Base-by-base conservation (phyloP, 1,140 invertebrate genomes). In the Drosophila littoralis region DNA sequence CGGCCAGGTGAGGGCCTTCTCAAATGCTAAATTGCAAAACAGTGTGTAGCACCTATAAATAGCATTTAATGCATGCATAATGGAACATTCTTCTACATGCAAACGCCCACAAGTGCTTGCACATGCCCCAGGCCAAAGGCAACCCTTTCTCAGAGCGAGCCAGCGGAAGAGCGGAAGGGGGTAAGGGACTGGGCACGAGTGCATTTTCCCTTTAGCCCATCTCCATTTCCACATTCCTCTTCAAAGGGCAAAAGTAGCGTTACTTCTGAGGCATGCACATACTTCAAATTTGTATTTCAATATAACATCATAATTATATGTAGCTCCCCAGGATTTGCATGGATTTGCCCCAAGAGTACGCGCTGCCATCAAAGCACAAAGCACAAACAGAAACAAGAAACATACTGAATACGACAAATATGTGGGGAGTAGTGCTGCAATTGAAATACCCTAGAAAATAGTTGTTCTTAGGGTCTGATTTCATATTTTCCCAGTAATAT, bases 61-160 rank as follows among this genome's bases (percentile, higher is more conserved):
- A 74, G 57, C 13, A 48, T 22, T 68, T 74, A 74, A 74, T 74
- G 15, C 38, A 69, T 69, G 57, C 57, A 61, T 38, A 61, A 61
- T 36, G 17, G 22, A 46, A 50, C n/a, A 58, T 36, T 54, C 13
- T 17, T 5, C n/a, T 8, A 13, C 43, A 45, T 45, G 15, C 15
- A 22, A 40, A 5, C 35, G 13, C 15, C 22, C 38, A 43, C 38
- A 58, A n/a, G 22, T 38, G 35, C 7, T 28, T 55, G n/a, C 32
- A 13, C 35, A 40, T 9, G 17, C 50, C 48, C 32, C 36, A 42
- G 42, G 35, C 6, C 28, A 22, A 57, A 13, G 17, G 17, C 35
- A 58, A 36, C 35, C 46, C 60, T 51, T 38, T 10, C 3, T 6
- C 22, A 28, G 22, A 22, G 7, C 17, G 10, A 5, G 2, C 12